phyloP scores from a whole-genome alignment of 2,113 vertebrate species.

The Isichthys henryi region DNA sequence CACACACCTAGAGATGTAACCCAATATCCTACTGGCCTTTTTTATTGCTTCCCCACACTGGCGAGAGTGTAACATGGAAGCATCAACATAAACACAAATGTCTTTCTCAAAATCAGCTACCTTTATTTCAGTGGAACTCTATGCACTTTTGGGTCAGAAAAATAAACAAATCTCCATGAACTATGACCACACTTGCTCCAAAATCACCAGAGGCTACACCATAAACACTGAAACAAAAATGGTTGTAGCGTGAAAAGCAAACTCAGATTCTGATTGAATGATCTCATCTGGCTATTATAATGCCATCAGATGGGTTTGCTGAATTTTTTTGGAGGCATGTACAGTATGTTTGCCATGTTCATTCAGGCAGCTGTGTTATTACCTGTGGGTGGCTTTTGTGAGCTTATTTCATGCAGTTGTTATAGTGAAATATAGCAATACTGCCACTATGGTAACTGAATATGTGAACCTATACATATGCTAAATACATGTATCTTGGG shows the following conservation, averaged over 20 bases:
- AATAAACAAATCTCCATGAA: background rate
- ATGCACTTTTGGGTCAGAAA: background rate
- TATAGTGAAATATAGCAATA: background rate
- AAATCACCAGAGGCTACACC: background rate
- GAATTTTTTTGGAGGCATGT: background rate
- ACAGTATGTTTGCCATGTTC: background rate
- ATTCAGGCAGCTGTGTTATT: background rate
- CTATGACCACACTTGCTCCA: background rate
- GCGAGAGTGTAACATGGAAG: too few relatives aligned
- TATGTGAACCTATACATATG: background rate
- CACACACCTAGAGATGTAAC: too few relatives aligned
- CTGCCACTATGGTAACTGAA: background rate
- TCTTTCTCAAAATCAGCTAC: too few relatives aligned
- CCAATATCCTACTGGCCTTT: too few relatives aligned
- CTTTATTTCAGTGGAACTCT: too few relatives aligned
- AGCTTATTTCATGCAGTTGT: background rate
- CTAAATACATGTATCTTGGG: background rate
- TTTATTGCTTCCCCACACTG: too few relatives aligned
- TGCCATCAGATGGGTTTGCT: background rate
- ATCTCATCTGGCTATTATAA: background rate
- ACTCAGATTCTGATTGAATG: background rate
- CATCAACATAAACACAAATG: too few relatives aligned
- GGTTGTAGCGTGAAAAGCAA: background rate
- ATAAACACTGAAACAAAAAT: background rate
- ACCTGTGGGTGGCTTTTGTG: background rate